phyloP scores from a whole-genome alignment of 1,140 invertebrate genomes.

The Acromyrmex heyeri region DNA sequence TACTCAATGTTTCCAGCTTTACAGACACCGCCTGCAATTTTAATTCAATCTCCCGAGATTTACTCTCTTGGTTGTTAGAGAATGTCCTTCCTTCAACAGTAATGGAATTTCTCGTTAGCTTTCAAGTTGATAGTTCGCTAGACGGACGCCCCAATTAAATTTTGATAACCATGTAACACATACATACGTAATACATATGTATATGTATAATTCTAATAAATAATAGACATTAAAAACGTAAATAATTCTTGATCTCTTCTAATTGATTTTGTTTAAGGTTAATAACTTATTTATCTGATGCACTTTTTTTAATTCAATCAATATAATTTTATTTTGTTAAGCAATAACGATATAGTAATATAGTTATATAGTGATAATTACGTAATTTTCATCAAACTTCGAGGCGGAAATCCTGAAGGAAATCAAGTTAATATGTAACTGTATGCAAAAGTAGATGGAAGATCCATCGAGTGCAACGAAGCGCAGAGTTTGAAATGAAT shows the following conservation, averaged over 20 bases:
- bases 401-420: slow-evolving; percentile 34
- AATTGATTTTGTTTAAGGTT: not conserved
- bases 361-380: slow-evolving; percentile 20
- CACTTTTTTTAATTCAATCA: not conserved
- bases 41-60: slow-evolving; percentile 47
- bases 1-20: not conserved
- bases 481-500: slow-evolving; percentile 62
- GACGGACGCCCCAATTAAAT: slow-evolving; percentile 30
- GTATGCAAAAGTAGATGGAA: slow-evolving; percentile 52
- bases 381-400: slow-evolving; percentile 18
- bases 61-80: slow-evolving; percentile 26
- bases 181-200: too few species aligned
- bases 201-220: not conserved
- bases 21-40: slow-evolving; percentile 31
- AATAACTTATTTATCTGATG: not conserved
- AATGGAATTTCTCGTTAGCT: slow-evolving; percentile 44
- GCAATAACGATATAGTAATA: not conserved
- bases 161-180: not conserved
- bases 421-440: slow-evolving; percentile 49
- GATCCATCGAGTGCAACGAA: slow-evolving; percentile 68
- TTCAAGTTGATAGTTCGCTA: slow-evolving; percentile 24
- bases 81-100: slow-evolving; percentile 28
- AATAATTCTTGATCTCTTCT: not conserved
- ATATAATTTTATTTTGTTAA: not conserved
- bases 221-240: too few species aligned